These are phyloP conservation scores for Dasyurus viverrinus DNA, from an alignment of 2,113 vertebrate genomes.

Conservation along the genomic window DNA sequence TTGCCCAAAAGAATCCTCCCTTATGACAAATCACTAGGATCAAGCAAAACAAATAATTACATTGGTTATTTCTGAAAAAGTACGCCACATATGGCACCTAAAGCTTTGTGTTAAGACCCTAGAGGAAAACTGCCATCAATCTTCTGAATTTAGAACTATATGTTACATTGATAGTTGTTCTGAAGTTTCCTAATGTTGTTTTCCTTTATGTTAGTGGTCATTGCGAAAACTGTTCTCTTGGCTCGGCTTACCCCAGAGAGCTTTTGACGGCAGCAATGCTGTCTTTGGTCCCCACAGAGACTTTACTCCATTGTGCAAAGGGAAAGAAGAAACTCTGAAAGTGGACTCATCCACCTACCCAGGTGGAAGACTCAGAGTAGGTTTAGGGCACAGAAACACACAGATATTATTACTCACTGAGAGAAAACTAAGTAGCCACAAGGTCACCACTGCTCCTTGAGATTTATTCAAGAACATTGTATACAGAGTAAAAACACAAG, in stretches of 20 bases:
- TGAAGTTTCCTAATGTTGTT: neutral
- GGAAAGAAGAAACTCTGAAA: neutral
- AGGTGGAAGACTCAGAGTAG: neutral
- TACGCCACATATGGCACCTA: neutral
- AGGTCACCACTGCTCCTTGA: neutral
- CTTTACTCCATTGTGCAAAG: neutral
- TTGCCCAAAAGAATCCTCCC: neutral
- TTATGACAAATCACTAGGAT: neutral
- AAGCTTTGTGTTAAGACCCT: neutral
- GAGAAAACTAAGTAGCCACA: neutral
- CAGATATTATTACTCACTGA: neutral
- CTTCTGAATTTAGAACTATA: neutral
- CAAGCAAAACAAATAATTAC: neutral
- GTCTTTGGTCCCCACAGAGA: neutral
- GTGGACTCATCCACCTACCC: neutral
- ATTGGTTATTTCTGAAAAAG: neutral
- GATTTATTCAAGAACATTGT: neutral
- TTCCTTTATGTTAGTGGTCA: neutral
- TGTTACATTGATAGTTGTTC: neutral
- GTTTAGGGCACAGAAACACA: neutral
- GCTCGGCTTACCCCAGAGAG: neutral
- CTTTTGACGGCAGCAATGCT: neutral
- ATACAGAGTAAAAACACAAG: neutral
- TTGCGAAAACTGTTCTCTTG: neutral
- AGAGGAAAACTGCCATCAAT: neutral